Conservation (phyloP, 1,140 invertebrate genomes). For the Microplitis demolitor region DNA sequence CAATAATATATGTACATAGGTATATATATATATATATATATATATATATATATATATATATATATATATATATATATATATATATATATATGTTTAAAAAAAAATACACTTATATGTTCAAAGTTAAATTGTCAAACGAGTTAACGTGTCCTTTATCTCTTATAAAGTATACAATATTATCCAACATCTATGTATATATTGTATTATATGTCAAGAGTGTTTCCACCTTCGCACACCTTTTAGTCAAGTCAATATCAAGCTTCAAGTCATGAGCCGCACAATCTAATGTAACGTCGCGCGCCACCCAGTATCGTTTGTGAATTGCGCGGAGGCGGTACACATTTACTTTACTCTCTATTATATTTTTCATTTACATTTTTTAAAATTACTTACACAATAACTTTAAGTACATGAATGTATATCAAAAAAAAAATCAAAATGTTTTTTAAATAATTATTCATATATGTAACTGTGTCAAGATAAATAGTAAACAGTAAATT, state of each 20-base stretch:
- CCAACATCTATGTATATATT: neutral
- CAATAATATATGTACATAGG: too few species aligned
- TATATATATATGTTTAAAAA: too few species aligned
- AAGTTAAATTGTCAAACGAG: too few species aligned
- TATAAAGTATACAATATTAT: too few species aligned
- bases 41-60: too few species aligned
- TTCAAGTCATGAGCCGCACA: constrained; percentile 22
- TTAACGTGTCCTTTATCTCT: too few species aligned
- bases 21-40: too few species aligned
- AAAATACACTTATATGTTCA: too few species aligned
- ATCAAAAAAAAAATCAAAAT: neutral
- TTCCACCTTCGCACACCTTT: constrained; percentile 29
- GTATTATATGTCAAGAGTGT: constrained; percentile 6
- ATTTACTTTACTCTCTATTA: constrained; percentile 18
- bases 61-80: neutral
- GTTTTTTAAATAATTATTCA: too few species aligned
- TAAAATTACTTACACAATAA: neutral
- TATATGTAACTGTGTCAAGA: neutral
- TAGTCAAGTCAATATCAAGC: constrained; percentile 48
- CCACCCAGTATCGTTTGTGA: constrained; percentile 31
- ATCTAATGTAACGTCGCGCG: constrained; percentile 6
- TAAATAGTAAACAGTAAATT: neutral
- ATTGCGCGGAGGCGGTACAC: constrained; percentile 33
- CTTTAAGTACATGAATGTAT: neutral
- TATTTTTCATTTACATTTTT: neutral